Percentiles rank a stretch among this genome's conserved stretches.
Evolutionary conservation across 1,140 invertebrate genomes (phyloP).

Genomic region (Brachionus paranguensis): DNA sequence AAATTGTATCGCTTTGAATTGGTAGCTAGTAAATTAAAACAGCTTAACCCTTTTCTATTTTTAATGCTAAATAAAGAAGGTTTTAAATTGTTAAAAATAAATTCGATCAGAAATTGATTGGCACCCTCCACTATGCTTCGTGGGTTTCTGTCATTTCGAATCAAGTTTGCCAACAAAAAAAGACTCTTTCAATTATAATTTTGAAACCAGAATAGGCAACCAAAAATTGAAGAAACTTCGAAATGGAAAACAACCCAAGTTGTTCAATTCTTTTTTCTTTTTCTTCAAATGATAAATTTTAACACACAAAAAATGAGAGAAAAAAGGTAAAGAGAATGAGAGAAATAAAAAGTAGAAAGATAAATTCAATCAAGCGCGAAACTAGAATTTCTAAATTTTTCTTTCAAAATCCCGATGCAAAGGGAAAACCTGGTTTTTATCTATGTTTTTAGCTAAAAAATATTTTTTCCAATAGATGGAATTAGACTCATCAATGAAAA

Average conservation of each 20-base stretch:
- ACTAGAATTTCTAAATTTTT: not conserved
- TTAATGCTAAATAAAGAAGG: not conserved
- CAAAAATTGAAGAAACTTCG: not conserved
- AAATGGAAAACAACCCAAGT: not conserved
- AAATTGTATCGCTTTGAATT: not conserved
- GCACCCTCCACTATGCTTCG: not conserved
- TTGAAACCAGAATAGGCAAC: not conserved
- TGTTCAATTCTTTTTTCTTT: not conserved
- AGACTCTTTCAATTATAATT: conserved; percentile 6
- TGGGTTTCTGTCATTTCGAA: not conserved
- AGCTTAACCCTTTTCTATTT: conserved; percentile 22
- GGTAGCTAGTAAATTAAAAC: not conserved
- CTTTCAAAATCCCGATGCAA: not conserved
- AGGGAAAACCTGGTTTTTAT: not conserved
- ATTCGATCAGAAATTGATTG: not conserved
- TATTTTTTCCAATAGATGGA: conserved; percentile 11
- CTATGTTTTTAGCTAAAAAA: not conserved
- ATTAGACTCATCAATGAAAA: conserved; percentile 4
- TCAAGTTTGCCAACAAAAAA: not conserved
- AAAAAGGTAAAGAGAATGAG: not conserved
- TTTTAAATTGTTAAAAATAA: not conserved
- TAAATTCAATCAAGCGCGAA: conserved; percentile 15
- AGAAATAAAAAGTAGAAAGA: not conserved
- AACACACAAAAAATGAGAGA: not conserved
- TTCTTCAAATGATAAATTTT: not conserved